These are phyloP conservation scores for Esperia sulphurella DNA, from an alignment of 2,888 invertebrate species.

Conservation along the genomic window DNA sequence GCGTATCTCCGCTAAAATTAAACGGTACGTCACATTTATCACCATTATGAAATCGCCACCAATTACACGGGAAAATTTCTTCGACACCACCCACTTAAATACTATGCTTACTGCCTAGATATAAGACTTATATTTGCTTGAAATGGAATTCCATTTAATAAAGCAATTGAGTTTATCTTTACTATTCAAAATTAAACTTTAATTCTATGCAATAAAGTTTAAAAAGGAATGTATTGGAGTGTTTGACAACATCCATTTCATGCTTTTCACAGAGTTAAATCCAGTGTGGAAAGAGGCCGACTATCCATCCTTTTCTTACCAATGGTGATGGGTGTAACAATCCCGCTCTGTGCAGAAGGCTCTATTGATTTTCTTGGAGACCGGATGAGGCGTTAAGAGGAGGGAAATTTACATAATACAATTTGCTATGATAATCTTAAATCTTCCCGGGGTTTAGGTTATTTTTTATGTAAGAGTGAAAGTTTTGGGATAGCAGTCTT, in stretches of 20 bases:
- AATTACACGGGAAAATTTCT: slow-evolving; percentile 40
- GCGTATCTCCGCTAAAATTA: slow-evolving; percentile 25
- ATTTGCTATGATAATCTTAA: slow-evolving; percentile 25
- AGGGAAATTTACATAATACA: slow-evolving; percentile 50
- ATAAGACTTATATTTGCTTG: neutral
- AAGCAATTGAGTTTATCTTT: neutral
- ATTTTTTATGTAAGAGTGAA: neutral
- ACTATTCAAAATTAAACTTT: neutral
- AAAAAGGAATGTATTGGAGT: neutral
- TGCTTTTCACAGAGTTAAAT: slow-evolving; percentile 39
- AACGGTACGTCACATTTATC: slow-evolving; percentile 42
- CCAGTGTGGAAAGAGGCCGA: slow-evolving; percentile 27
- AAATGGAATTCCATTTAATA: neutral
- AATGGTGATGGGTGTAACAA: slow-evolving; percentile 2
- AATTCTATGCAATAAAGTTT: neutral
- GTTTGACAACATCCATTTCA: slow-evolving; percentile 9
- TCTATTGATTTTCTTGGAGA: slow-evolving; percentile 60
- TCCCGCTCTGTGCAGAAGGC: slow-evolving; percentile 27
- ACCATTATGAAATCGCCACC: slow-evolving; percentile 57
- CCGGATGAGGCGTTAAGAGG: slow-evolving; percentile 38
- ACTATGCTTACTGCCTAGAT: neutral
- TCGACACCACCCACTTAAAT: neutral
- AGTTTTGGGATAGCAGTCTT: neutral
- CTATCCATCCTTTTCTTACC: slow-evolving; percentile 23
- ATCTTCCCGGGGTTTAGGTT: neutral